Base-by-base conservation (phyloP, 2,797 vertebrate genomes). In the Gallinago nigripennis region DNA sequence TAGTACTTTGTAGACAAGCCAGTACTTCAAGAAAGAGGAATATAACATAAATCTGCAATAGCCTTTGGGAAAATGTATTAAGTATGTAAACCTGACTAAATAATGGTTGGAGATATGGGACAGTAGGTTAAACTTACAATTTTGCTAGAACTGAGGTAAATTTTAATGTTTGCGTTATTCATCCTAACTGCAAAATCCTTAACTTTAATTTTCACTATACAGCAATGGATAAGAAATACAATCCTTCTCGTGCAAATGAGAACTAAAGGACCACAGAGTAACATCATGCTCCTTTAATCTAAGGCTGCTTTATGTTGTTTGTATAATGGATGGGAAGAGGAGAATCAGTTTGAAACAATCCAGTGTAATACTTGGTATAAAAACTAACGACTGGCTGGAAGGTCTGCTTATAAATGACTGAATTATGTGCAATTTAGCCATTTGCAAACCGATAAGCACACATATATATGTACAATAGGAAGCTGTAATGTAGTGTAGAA, bases 1-100 rank as follows among this genome's bases (percentile, higher is more conserved):
- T 68, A 75, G n/a, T 85, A 83, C 80, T 97, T 97, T 95, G 95
- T 92, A 94, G 91, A 95, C 88, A 95, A 93, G 96, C 90, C 89
- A 86, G 71, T 86, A 95, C 91, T 90, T 84, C 64, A 92, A 41
- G 86, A 63, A 91, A 72, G 75, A 70, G 85, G 91, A 95, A 73
- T 57, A 65, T 58, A 88, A 77, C 3, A 25, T 95, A 92, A 94
- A 95, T 89, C 78, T 90, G 60, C 69, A 91, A 11, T 65, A 84
- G 86, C 84, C 94, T 90, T 84, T 79, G 86, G 93, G 95, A 78
- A 91, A 91, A 93, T 50, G 73, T 80, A 68, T 84, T 84, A 91
- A 94, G 68, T 82, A 27, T 66, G 83, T 81, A 85, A 93, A 90
- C 48, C 28, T 60, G 80, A 86, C 82, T 86, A 41, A 86, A 39